Evolutionary conservation across 2,113 vertebrate genomes (phyloP), one percentile per base, ranked within the genome.

Genomic region (Pleuronectes platessa): DNA sequence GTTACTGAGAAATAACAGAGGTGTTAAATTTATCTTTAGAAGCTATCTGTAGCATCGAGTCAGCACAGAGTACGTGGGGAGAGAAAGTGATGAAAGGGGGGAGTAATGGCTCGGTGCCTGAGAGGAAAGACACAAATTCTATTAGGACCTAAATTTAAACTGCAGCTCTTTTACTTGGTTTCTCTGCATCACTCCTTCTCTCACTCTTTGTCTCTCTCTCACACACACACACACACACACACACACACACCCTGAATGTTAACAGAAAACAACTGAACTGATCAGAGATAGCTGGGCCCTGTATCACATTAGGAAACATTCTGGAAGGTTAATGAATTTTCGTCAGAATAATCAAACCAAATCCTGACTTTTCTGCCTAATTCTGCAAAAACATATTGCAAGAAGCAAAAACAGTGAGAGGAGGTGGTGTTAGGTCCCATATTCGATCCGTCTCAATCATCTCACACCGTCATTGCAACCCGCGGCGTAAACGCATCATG

Each of bases 61-160:
- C 72, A 54, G 65, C 72, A 61, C 74, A 81, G 81, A 82, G 63
- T 42, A 10, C 69, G 59, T 51, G 58, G 56, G 18, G 65, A 67
- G 71, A 42, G 60, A 63, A 80, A 74, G 82, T 83, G 84, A 89
- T 90, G 84, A 87, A 88, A 87, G 76, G 60, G 65, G 77, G 74
- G 77, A 71, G 83, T 78, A 86, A 89, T 83, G 83, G 75, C 79
- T 78, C 83, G 21, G 24, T 63, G 81, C 77, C 79, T 76, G 63
- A 77, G 79, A 83, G 81, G 79, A 82, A 84, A 89, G 79, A 90
- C 78, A 80, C 79, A 78, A 71, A 87, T 87, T 90, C 59, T 84
- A 81, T 86, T 84, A 76, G 78, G 68, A 65, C 73, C 68, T 83
- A 82, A 76, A 84, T 89, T 85, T 84, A 86, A 89, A 85, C 70